Base-by-base conservation (phyloP, 2,888 invertebrate species). In the Polia nebulosa region DNA sequence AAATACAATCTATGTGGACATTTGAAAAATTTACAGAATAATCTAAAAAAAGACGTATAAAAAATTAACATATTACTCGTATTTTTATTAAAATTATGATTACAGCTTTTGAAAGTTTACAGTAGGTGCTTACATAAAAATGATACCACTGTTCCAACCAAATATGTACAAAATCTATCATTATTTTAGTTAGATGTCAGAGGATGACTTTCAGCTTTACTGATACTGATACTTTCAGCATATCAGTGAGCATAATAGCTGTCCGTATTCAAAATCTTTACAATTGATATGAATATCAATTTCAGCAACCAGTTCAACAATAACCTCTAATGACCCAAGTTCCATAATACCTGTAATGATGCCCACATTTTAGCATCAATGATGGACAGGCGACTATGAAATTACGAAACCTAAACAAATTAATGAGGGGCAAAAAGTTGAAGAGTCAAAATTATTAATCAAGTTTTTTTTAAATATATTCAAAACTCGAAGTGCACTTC, bases 401-500 rank as follows among this genome's bases (percentile, higher is more conserved):
- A 20, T 65, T 41, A 72, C 27, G 52, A 58, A 65, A 73, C 45
- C 22, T 27, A n/a, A 22, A 20, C n/a, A n/a, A n/a, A n/a, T n/a
- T n/a, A n/a, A 51, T 27, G 22, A n/a, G 39, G 22, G 7, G 32
- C 20, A 47, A 60, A 61, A 75, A 36, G 1, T 62, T 55, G 25
- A 58, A 5, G 51, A 58, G 11, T 56, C 13, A 44, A 75, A 58
- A 49, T 39, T 60, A 52, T 59, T 34, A 51, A 34, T 39, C 44
- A 59, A 32, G 41, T 44, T 49, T 47, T 60, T 44, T 76, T 57
- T 39, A 1, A 11, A 47, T 32, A 13, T 39, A 25, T 44, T 61
- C 29, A 49, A 58, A 68, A 71, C 27, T 74, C 39, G 45, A 66
- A 69, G 41, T 57, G 55, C 76, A 73, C 62, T 69, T 68, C 66